These are phyloP conservation scores for Mizuhopecten yessoensis DNA, from an alignment of 1,140 invertebrate species.

Conservation along the genomic window DNA sequence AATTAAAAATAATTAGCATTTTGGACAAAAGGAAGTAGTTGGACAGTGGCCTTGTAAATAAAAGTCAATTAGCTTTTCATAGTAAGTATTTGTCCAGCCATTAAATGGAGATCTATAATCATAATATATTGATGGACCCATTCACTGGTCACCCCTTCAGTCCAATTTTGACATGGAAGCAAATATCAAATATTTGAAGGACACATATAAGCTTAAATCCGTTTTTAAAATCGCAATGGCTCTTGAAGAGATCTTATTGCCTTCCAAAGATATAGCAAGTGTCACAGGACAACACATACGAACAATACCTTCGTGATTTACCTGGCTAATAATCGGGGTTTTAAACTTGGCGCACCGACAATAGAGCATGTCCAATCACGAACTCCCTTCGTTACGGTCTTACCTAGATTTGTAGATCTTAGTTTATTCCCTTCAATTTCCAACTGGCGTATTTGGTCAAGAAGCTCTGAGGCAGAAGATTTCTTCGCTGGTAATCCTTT, in stretches of 20 bases:
- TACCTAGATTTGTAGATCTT: conserved; percentile 67
- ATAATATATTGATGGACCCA: conserved; percentile 17
- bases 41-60: conserved; percentile 15
- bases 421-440: conserved; percentile 78
- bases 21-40: conserved; percentile 10
- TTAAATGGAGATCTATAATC: background rate
- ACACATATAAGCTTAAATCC: background rate
- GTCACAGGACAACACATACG: conserved; percentile 15
- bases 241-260: background rate
- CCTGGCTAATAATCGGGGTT: conserved; percentile 37
- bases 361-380: conserved; percentile 67
- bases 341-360: conserved; percentile 37
- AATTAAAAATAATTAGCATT: conserved; percentile 36
- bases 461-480: conserved; percentile 69
- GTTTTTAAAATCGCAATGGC: conserved; percentile 5
- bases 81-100: conserved; percentile 20
- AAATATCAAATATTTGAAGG: conserved; percentile 23
- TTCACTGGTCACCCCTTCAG: background rate
- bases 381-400: conserved; percentile 47
- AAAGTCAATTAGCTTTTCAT: conserved; percentile 9
- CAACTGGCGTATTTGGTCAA: conserved; percentile 73
- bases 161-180: background rate
- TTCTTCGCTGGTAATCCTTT: conserved; percentile 54
- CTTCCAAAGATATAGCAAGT: conserved; percentile 9
- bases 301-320: conserved; percentile 22